Evolutionary conservation across 2,113 vertebrate genomes (phyloP), one percentile per base, ranked within the genome.

Genomic region (Xyliphius kryptos): DNA sequence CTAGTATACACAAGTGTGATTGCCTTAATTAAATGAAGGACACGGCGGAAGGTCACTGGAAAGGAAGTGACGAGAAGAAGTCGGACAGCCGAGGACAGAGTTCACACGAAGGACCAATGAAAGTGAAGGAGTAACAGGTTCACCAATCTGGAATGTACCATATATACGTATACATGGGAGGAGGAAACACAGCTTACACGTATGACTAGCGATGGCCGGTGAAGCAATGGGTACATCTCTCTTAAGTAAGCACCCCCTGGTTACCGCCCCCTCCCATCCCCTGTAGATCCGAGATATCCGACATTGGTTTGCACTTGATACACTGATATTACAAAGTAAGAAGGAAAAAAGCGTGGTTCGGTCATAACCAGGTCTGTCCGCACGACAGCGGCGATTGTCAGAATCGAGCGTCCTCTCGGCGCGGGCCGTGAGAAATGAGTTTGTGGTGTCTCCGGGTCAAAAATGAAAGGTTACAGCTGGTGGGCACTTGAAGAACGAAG

Each of bases 401-500:
- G 83, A 87, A 89, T 84, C 88, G 73, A 82, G 77, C 75, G 71
- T 72, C 59, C 67, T 59, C 36, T 16, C 48, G 51, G 75, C 78
- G 79, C 73, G 80, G 81, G 77, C 77, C 19, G 21, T 13, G 48
- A 64, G 16, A 16, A 47, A 46, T 59, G 61, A 22, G 32, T 22
- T 40, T 46, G 50, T 22, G 48, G 51, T n/a, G 8, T 61, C 52
- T 68, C 17, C 9, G 40, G 55, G 22, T 61, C 82, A 79, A 3
- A 73, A 53, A 58, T 66, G 59, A 82, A 79, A 87, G 88, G 87
- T 87, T 87, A 83, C 80, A 90, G 91, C 88, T 92, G 89, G 89
- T 93, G 93, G 93, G 92, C 94, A 98, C 96, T 97, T 97, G 87
- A 91, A 94, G 91, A 82, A 83, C 67, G 63, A 76, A 91, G 89